Evolutionary conservation across 2,888 invertebrate species (phyloP), one percentile per base, ranked within the genome.

Genomic region (Cinara cedri): DNA sequence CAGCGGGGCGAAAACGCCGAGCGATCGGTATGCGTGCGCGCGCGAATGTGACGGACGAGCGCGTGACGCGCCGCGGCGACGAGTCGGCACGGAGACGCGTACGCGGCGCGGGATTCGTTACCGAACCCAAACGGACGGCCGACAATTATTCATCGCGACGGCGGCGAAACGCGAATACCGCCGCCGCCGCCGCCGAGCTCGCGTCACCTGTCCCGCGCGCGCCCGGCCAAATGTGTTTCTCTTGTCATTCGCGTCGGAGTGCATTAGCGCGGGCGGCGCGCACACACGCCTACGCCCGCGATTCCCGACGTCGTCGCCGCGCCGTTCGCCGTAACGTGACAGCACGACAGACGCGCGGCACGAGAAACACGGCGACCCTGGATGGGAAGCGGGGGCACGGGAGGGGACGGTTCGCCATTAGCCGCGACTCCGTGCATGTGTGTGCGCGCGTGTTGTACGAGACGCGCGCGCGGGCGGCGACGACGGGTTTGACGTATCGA

Each of bases 111-210:
- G n/a, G n/a, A n/a, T n/a, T 16, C 13, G n/a, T 34, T 34, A 34
- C 55, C 66, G 75, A 75, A 66, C 55, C 55, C 54, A 26, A 57
- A 76, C 26, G 76, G 57, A 76, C 19, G 49, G 49, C 55, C 68
- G 34, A 76, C 76, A 76, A 76, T 76, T 76, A 76, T 76, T 76
- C 76, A 76, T 76, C 68, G 76, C 65, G 66, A 55, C 55, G 21
- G 51, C 19, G 63, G 34, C 51, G 72, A 24, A 44, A 44, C 6
- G 14, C 16, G 51, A 13, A 13, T 11, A 3, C 16, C 55, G n/a
- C 66, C 34, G 34, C 34, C 34, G 19, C 21, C 16, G 6, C 14
- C 16, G 55, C 42, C 51, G 54, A 51, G 21, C 44, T 24, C 55
- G 19, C 76, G 76, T 76, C 66, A 66, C 75, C 75, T 75, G 65